A percentile compares a stretch with the other conserved stretches of the same genome.
Evolutionary conservation across 2,797 vertebrate genomes (phyloP).

Genomic region (Todus mexicanus): DNA sequence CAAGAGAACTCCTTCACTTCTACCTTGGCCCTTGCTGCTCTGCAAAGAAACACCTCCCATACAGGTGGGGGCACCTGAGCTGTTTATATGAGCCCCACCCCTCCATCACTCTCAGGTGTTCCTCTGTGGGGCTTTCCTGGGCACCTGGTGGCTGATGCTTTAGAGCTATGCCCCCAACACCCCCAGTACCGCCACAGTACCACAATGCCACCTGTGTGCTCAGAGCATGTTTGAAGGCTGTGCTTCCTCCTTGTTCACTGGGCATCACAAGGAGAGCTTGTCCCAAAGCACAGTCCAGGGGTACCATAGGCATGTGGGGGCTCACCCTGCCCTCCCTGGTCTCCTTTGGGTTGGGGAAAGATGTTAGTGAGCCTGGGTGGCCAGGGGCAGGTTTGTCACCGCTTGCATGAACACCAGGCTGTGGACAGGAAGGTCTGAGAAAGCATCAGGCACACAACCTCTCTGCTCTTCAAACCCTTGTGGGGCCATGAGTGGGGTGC

Average conservation of each 20-base stretch:
- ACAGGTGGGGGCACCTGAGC: too few relatives aligned
- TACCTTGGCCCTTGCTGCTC: not conserved
- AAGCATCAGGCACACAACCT: not conserved
- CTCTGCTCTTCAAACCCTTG: not conserved
- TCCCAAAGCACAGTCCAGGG: not conserved
- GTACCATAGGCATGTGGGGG: not conserved
- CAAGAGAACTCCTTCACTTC: not conserved
- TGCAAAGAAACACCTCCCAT: not conserved
- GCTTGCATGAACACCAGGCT: not conserved
- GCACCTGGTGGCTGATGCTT: not conserved
- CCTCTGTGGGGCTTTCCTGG: not conserved
- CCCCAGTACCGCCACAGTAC: not conserved
- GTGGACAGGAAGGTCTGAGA: not conserved
- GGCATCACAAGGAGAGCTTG: not conserved
- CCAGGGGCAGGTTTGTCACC: not conserved
- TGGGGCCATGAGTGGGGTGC: not conserved
- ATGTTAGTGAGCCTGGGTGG: not conserved
- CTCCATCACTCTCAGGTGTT: not conserved
- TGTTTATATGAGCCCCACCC: not conserved
- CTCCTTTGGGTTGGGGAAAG: not conserved
- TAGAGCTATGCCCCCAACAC: too few relatives aligned
- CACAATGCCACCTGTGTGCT: not conserved
- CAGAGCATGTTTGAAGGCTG: not conserved
- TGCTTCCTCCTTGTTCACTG: not conserved
- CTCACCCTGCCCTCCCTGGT: not conserved